Base-by-base conservation (phyloP, 2,113 vertebrate genomes). In the Oncorhynchus keta region DNA sequence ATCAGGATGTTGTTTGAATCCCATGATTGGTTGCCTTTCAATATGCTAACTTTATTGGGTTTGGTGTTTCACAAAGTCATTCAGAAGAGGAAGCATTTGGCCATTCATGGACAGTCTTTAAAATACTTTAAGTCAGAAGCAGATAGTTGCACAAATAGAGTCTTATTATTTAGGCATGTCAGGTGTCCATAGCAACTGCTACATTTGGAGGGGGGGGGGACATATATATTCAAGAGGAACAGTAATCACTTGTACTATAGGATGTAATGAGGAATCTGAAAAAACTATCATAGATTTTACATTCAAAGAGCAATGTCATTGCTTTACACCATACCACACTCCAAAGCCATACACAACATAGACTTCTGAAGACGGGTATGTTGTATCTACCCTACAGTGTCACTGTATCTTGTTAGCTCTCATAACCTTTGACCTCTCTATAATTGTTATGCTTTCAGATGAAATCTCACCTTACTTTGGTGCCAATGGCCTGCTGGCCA, bases 141-240 rank as follows among this genome's bases (percentile, higher is more conserved):
- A 86, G 88, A 89, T 91, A 86, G 91, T 73, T 82, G 85, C 83
- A 90, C 87, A 90, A 91, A 89, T 92, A 86, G 79, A 87, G 90
- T 91, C 90, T 92, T 91, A 82, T 87, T 86, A 35, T 87, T 78
- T 84, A 81, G 85, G 78, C 88, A 91, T 85, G 51, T 16, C 51
- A 91, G 92, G 90, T 88, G 88, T 89, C 89, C 81, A 81, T 84
- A 83, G 90, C 89, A 86, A 91, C 88, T 72, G 79, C 69, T 76
- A 77, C 80, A 82, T 82, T 72, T 65, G 24, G 49, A 20, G 32
- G 28, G 39, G 12, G n/a, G 20, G 14, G 20, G 32, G 9, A 26
- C 14, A 14, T 18, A 51, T 8, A 73, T 71, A 45, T 20, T 35
- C 20, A 20, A 67, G 67, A 18, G 30, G 8, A 68, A 39, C 32